Evolutionary conservation across 2,113 vertebrate species (phyloP).

Genomic region (Dromaius novaehollandiae): DNA sequence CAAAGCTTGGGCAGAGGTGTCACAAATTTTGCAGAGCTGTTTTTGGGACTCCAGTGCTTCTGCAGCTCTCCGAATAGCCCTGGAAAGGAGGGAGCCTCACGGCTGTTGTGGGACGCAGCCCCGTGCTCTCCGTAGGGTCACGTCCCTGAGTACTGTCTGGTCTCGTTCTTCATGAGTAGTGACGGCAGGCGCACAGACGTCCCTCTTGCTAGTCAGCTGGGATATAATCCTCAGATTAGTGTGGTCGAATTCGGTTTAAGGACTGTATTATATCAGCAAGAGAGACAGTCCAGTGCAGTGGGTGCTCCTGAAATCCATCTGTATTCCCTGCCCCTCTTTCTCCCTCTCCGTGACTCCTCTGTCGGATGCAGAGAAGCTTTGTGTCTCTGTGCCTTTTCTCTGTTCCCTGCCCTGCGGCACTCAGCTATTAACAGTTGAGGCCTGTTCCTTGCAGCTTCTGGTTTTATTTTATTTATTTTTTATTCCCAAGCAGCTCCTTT

Average conservation of each 20-base stretch:
- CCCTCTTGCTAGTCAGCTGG: background rate
- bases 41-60: background rate
- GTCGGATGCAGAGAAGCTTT: background rate
- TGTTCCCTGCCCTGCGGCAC: background rate
- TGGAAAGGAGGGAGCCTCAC: fast-evolving
- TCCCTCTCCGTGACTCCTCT: background rate
- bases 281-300: background rate
- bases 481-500: background rate
- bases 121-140: fast-evolving
- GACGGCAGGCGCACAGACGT: background rate
- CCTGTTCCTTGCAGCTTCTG: background rate
- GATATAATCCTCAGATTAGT: background rate
- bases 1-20: background rate
- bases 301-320: background rate
- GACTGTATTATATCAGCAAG: background rate
- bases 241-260: background rate
- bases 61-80: background rate
- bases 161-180: background rate
- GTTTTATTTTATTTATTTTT: background rate
- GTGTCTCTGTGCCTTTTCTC: background rate
- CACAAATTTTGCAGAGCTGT: fast-evolving
- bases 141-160: background rate
- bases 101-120: background rate
- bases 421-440: background rate
- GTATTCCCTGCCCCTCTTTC: background rate